Evolutionary conservation across 1,140 invertebrate species (phyloP).

Genomic region (Saccostrea glomerata): DNA sequence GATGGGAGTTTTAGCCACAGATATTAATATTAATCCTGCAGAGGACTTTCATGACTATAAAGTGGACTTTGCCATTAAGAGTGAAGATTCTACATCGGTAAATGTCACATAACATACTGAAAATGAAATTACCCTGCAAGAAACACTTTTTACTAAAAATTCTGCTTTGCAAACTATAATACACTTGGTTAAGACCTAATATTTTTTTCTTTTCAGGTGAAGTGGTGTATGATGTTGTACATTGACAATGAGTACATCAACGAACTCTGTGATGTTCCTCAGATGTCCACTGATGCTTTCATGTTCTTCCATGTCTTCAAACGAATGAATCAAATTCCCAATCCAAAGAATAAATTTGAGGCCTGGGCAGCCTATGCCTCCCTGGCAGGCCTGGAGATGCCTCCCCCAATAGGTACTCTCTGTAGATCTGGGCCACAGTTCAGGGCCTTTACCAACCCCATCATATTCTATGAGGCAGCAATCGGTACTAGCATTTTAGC

Average conservation of each 20-base stretch:
- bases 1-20: background rate
- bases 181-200: too few relatives aligned
- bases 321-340: conserved; percentile 57
- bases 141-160: too few relatives aligned
- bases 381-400: conserved; percentile 58
- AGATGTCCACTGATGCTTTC: conserved; percentile 49
- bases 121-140: too few relatives aligned
- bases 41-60: conserved; percentile 45
- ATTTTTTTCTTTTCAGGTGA: conserved; percentile 4
- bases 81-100: conserved; percentile 52
- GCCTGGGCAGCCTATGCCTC: conserved; percentile 54
- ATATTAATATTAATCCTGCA: conserved; percentile 50
- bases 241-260: conserved; percentile 49
- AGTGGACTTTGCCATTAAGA: conserved; percentile 44
- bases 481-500: conserved; percentile 45
- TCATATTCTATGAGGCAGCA: conserved; percentile 62
- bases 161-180: too few relatives aligned
- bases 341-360: conserved; percentile 35
- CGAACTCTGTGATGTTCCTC: conserved; percentile 59
- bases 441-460: conserved; percentile 57
- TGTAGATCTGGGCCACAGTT: conserved; percentile 64
- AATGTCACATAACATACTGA: background rate
- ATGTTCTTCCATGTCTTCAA: conserved; percentile 61
- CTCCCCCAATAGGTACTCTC: conserved; percentile 42
- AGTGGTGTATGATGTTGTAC: conserved; percentile 56